Base-by-base conservation (phyloP, 2,888 invertebrate species). In the Sceliomorpha sp. region DNA sequence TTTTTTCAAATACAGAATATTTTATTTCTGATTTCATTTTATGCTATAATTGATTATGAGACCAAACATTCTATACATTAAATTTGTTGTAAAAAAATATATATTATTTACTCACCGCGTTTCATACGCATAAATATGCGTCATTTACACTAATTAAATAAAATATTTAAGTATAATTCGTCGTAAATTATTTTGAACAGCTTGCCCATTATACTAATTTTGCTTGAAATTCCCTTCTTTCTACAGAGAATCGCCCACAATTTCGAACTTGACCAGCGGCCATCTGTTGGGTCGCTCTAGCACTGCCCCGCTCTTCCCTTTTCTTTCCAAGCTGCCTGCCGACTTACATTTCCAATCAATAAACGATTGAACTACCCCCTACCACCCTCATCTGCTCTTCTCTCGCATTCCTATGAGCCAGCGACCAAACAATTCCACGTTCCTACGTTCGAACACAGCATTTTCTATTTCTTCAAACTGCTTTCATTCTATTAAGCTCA, bases 261-360 rank as follows among this genome's bases (percentile, higher is more conserved):
- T 56, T 62, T 14, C 48, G 62, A 51, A 73, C 74, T n/a, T 81
- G 83, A 82, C 82, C 82, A 85, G 76, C 66, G 81, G 86, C 87
- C 87, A 86, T 87, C 86, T 87, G 85, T 81, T 80, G 87, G 80
- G 47, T 77, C 73, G 72, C 74, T 73, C 75, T 73, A 69, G 81
- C 74, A 81, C 81, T 82, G 82, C 75, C 75, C 62, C 59, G 31
- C 55, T 59, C 66, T 73, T 64, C 63, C 47, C 45, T 53, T 44
- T 56, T 27, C 51, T 50, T 51, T 59, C 60, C 64, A 63, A 67
- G 67, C 74, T 60, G 64, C 56, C 70, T 55, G 55, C 56, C 50
- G 66, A 59, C 74, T 82, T 84, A 84, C 84, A 79, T 84, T 85
- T 83, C 84, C 85, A 87, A 87, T 86, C 86, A 87, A 87, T 87